phyloP scores from a whole-genome alignment of 2,888 invertebrate genomes.

The Hetaerina titia region DNA sequence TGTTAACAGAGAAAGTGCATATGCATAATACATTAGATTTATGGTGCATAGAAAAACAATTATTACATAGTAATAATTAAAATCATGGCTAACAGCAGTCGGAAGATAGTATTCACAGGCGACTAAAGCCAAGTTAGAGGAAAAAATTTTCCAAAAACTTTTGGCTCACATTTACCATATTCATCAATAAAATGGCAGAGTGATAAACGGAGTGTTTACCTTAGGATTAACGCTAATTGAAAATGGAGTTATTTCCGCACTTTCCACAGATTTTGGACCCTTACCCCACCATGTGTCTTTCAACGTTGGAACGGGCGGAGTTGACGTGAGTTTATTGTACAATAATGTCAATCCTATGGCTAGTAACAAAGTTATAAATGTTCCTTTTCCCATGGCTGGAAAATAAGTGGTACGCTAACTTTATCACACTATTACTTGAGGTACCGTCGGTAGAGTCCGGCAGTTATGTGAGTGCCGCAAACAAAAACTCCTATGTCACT shows the following conservation, averaged over 20 bases:
- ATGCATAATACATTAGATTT: neutral
- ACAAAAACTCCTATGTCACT: neutral
- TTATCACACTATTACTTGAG: neutral
- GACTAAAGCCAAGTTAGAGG: too few species aligned
- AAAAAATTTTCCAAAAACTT: too few species aligned
- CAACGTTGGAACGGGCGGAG: slow-evolving; percentile 37
- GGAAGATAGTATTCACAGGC: too few species aligned
- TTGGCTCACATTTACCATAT: neutral
- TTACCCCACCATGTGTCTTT: slow-evolving; percentile 66
- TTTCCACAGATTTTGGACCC: slow-evolving; percentile 33
- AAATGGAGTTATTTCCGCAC: slow-evolving; percentile 52
- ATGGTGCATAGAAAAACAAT: too few species aligned
- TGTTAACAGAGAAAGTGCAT: slow-evolving; percentile 73
- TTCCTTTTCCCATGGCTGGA: neutral
- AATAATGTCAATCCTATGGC: neutral
- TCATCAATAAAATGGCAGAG: neutral
- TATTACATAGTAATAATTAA: too few species aligned
- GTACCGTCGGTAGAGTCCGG: neutral
- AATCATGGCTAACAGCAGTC: too few species aligned
- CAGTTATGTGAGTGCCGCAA: neutral
- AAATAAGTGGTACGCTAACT: neutral
- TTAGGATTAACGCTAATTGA: slow-evolving; percentile 45
- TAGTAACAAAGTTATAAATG: neutral
- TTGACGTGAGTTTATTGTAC: neutral
- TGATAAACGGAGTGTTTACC: neutral